phyloP scores from a whole-genome alignment of 2,888 invertebrate genomes.

The Clistopyga incitator region DNA sequence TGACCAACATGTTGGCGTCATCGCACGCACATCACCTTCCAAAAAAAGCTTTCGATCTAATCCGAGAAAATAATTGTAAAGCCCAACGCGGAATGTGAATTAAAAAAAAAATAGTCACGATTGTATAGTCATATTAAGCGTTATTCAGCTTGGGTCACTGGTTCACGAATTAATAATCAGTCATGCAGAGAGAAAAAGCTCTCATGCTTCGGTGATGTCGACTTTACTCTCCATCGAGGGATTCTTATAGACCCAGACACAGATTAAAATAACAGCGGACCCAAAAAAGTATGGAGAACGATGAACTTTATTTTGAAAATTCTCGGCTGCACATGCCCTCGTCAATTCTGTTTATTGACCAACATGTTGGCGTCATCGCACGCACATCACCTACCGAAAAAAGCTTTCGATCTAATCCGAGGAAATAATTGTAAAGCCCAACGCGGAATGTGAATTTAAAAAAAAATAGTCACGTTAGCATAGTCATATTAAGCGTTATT shows the following conservation, averaged over 20 bases:
- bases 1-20: conserved; percentile 25
- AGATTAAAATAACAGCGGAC: too few relatives aligned
- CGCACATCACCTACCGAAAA: neutral
- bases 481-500: too few relatives aligned
- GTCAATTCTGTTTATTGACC: conserved; percentile 57
- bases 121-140: too few relatives aligned
- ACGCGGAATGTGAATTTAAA: neutral
- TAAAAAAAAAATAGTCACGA: too few relatives aligned
- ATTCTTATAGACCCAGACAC: too few relatives aligned
- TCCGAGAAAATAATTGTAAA: neutral
- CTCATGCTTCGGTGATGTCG: too few relatives aligned
- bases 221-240: too few relatives aligned
- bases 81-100: neutral
- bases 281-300: conserved; percentile 10
- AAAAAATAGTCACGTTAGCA: too few relatives aligned
- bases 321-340: conserved; percentile 10
- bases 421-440: neutral
- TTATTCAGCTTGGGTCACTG: too few relatives aligned
- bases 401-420: conserved; percentile 17
- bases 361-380: conserved; percentile 1
- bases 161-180: too few relatives aligned
- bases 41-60: conserved; percentile 8
- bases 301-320: conserved; percentile 18
- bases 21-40: neutral
- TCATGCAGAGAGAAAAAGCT: too few relatives aligned